Conservation (phyloP, 2,797 vertebrate species). For the Leontocebus nigricollis region DNA sequence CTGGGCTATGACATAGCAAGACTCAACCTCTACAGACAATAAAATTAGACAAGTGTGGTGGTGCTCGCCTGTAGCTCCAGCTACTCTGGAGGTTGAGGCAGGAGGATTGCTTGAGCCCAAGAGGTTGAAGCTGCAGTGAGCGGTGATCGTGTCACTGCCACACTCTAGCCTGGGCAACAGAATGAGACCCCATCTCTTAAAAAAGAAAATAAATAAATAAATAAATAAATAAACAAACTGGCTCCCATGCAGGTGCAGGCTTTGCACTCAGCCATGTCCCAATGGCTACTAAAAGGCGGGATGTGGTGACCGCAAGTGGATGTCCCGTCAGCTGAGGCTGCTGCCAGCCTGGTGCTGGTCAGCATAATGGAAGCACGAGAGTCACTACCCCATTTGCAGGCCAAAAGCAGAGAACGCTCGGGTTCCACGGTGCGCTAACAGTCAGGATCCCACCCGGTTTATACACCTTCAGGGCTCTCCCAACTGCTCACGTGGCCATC, state of each 20-base stretch:
- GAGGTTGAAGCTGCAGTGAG: too few relatives aligned
- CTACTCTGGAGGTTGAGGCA: too few relatives aligned
- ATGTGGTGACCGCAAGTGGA: neutral
- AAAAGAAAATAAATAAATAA: too few relatives aligned
- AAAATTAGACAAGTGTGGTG: too few relatives aligned
- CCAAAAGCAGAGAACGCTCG: neutral
- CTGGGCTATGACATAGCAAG: too few relatives aligned
- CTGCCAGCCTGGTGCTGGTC: neutral
- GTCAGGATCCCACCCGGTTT: neutral
- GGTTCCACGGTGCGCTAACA: neutral
- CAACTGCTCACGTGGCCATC: accelerated
- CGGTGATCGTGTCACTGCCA: accelerated
- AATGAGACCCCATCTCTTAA: too few relatives aligned
- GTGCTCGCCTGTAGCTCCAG: too few relatives aligned
- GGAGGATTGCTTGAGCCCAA: too few relatives aligned
- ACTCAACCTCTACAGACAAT: too few relatives aligned
- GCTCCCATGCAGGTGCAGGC: neutral
- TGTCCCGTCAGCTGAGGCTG: neutral
- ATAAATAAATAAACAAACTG: too few relatives aligned
- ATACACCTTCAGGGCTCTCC: neutral
- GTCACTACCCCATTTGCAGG: neutral
- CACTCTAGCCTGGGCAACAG: too few relatives aligned
- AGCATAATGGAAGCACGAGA: neutral
- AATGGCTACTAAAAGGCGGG: accelerated
- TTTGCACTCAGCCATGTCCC: neutral